Conservation (phyloP, 2,797 vertebrate species). For the Synanceia verrucosa region DNA sequence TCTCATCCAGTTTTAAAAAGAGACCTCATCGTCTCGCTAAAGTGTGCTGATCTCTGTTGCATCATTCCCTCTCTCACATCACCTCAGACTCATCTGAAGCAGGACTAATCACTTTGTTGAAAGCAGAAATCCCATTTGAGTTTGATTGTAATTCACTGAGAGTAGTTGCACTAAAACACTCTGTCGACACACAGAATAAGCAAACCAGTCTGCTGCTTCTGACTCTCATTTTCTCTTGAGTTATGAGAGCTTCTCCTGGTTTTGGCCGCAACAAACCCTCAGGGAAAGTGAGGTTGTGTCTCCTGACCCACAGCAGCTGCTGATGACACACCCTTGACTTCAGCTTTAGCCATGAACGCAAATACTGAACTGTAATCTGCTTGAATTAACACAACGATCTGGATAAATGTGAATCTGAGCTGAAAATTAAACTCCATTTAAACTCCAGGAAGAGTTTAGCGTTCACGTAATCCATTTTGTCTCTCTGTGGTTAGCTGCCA, state of each 20-base stretch:
- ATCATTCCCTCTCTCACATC: background rate
- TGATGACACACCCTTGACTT: conserved; percentile 9
- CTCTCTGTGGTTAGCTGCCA: conserved; percentile 46
- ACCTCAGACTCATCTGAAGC: background rate
- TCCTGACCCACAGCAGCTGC: background rate
- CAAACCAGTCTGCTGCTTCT: background rate
- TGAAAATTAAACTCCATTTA: too few species aligned
- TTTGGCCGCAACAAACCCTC: background rate
- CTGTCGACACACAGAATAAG: background rate
- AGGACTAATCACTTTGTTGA: background rate
- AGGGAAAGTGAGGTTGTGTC: background rate
- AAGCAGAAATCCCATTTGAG: background rate
- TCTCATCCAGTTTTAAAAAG: conserved; percentile 9
- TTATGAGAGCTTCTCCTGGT: background rate
- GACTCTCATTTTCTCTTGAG: background rate
- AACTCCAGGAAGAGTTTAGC: too few species aligned
- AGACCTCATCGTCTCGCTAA: conserved; percentile 6
- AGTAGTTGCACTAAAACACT: background rate
- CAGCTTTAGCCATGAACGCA: background rate
- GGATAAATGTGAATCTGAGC: background rate
- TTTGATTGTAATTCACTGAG: background rate
- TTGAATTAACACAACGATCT: background rate
- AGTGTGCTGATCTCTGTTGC: conserved; percentile 8
- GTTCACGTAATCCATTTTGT: conserved; percentile 21
- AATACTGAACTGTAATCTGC: background rate